A percentile compares a stretch with the other conserved stretches of the same genome.
phyloP scores from a whole-genome alignment of 2,797 vertebrate genomes.

The Malurus leucopterus region DNA sequence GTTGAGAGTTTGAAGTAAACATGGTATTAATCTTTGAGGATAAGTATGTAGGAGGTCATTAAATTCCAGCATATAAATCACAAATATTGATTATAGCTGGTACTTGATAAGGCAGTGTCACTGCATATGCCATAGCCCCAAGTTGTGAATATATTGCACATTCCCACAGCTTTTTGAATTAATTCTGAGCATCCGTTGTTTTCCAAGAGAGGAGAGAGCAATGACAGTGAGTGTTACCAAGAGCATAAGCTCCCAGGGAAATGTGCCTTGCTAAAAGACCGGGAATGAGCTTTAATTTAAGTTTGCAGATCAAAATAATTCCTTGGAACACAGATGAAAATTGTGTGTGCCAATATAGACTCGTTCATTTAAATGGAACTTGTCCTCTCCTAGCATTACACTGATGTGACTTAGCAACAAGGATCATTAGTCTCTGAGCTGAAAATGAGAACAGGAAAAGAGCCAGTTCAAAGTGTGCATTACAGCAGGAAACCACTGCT shows the following conservation, averaged over 20 bases:
- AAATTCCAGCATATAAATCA: not conserved
- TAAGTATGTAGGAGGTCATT: not conserved
- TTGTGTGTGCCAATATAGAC: not conserved
- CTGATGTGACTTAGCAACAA: conserved; percentile 34
- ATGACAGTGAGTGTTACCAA: not conserved
- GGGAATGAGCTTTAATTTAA: conserved; percentile 24
- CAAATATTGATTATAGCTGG: not conserved
- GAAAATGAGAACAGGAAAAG: not conserved
- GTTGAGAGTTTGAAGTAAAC: not conserved
- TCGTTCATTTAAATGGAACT: not conserved
- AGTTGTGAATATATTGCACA: not conserved
- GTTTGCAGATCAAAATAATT: conserved; percentile 22
- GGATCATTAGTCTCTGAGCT: conserved; percentile 23
- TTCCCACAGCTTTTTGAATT: not conserved
- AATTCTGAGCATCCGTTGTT: not conserved
- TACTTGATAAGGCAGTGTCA: not conserved
- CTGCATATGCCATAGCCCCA: not conserved
- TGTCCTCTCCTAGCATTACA: not conserved
- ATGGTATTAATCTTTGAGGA: not conserved
- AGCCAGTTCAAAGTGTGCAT: not conserved
- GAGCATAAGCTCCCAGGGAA: not conserved
- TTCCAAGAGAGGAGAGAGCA: not conserved
- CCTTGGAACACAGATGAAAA: not conserved
- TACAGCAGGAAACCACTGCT: not conserved
- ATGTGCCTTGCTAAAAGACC: not conserved